Conservation (phyloP, 2,888 invertebrate species). For the Globia sparganii region DNA sequence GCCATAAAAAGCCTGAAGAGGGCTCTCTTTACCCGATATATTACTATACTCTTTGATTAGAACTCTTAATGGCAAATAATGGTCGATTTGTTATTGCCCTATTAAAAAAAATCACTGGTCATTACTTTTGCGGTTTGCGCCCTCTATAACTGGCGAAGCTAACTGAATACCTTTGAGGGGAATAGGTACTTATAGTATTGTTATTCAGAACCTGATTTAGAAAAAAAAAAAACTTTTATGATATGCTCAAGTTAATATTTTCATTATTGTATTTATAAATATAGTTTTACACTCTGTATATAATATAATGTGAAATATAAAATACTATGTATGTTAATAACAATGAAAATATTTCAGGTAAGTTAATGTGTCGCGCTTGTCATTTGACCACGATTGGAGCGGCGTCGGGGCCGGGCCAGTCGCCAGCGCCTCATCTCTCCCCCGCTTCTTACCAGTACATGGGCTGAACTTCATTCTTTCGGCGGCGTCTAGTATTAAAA, state of each 20-base stretch:
- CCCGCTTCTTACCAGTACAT: conserved; percentile 96
- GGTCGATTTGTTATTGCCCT: no score
- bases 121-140: background rate
- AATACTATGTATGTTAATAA: conserved; percentile 23
- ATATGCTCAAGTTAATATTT: conserved; percentile 30
- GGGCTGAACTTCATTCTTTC: conserved; percentile 88
- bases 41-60: no score
- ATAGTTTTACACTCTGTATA: conserved; percentile 10
- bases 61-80: no score
- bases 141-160: background rate
- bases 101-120: background rate
- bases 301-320: conserved; percentile 26
- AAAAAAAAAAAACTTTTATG: conserved; percentile 29
- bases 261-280: conserved; percentile 30
- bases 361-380: conserved; percentile 97
- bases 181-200: background rate
- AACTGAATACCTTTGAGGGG: background rate
- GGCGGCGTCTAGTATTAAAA: conserved; percentile 56
- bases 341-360: conserved; percentile 89
- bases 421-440: conserved; percentile 95
- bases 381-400: conserved; percentile 95
- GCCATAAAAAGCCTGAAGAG: no score
- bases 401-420: conserved; percentile 92
- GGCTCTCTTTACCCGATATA: no score
- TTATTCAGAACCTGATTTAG: background rate